A percentile compares a stretch with the other conserved stretches of the same genome.
Evolutionary conservation across 2,888 invertebrate genomes (phyloP).

Genomic region (Clostera curtula): DNA sequence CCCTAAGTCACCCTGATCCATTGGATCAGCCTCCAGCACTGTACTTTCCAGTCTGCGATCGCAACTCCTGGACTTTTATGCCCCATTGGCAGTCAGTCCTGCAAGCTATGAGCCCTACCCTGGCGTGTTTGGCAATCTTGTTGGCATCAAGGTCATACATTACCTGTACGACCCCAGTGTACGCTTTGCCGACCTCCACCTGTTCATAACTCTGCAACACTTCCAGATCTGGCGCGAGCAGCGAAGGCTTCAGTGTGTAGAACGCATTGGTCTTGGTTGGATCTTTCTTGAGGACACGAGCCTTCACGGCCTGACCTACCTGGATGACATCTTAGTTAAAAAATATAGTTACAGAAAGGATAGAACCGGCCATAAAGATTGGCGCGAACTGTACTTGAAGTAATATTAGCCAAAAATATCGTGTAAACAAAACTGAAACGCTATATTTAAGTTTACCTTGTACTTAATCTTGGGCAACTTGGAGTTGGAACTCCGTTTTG

Average conservation of each 20-base stretch:
- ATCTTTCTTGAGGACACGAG: slow-evolving; percentile 74
- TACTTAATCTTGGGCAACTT: slow-evolving; percentile 70
- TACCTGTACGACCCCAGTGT: slow-evolving; percentile 75
- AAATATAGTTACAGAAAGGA: background rate
- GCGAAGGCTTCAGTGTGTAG: slow-evolving; percentile 79
- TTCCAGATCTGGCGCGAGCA: slow-evolving; percentile 71
- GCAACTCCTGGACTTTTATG: no score
- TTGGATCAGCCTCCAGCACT: no score
- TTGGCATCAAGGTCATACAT: slow-evolving; percentile 12
- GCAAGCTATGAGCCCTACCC: no score
- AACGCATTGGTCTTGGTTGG: slow-evolving; percentile 56
- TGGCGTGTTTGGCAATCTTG: no score
- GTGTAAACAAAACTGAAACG: no score
- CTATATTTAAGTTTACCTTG: no score
- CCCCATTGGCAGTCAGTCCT: no score
- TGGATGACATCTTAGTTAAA: slow-evolving; percentile 11
- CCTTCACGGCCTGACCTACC: slow-evolving; percentile 72
- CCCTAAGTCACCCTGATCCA: no score
- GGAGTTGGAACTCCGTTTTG: slow-evolving; percentile 44
- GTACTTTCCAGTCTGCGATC: no score
- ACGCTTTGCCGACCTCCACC: slow-evolving; percentile 63
- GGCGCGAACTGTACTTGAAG: no score
- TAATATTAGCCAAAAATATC: no score
- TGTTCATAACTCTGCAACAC: slow-evolving; percentile 66
- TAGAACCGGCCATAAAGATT: no score